Base-by-base conservation (phyloP, 2,113 vertebrate genomes). In the Anoplopoma fimbria region DNA sequence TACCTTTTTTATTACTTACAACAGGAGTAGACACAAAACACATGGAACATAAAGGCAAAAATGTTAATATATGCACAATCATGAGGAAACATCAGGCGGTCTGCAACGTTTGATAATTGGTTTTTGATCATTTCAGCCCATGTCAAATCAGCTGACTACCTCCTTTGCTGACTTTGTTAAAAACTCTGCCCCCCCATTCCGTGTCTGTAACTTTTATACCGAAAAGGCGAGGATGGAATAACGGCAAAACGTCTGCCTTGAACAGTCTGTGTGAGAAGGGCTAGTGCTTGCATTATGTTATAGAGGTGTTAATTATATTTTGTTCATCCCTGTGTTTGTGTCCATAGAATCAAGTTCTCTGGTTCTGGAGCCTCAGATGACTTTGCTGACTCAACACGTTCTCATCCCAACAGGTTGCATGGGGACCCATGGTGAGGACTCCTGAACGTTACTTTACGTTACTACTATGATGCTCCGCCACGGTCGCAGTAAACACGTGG, bases 321-420 rank as follows among this genome's bases (percentile, higher is more conserved):
- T 9, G 9, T 53, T 4, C 42, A 40, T 6, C 25, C 17, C 36
- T 7, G 42, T 51, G 13, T 47, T 21, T 38, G 77, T 38, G 31
- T 60, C 51, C 19, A 29, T 19, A 23, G 47, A 25, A 3, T 73
- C 9, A 51, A 15, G 33, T 49, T 64, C 15, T 19, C 13, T 33
- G 47, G 21, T 34, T 36, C 47, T 40, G n/a, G 13, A 40, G 10
- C 60, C 33, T 83, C 69, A 19, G 69, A 75, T 83, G 62, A 62
- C 68, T 40, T 40, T 13, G 42, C 36, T 36, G n/a, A 17, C 67
- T 60, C 34, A 47, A 17, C 45, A 19, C 3, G 2, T 17, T 47
- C 42, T 17, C 42, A 47, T 47, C 15, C 45, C 4, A 19, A 17
- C 14, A 17, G 4, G 10, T 42, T n/a, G n/a, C n/a, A n/a, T n/a